Percentiles rank a stretch among this genome's conserved stretches.
These are phyloP conservation scores for Heterochromis multidens DNA, from an alignment of 2,113 vertebrate species.

Conservation along the genomic window DNA sequence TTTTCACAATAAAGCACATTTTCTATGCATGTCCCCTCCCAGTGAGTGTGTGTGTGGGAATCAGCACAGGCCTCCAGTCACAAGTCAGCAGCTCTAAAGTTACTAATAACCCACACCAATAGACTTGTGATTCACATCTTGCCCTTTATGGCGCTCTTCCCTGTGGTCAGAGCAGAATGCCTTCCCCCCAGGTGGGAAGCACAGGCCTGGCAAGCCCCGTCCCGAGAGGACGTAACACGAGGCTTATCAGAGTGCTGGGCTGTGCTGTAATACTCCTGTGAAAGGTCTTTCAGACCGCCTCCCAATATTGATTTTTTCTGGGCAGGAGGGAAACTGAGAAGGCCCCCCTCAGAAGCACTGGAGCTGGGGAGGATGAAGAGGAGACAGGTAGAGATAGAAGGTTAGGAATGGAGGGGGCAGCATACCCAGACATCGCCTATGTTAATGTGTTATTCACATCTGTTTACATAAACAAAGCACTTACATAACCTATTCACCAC, in stretches of 20 bases:
- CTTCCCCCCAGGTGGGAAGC: conserved; percentile 68
- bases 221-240: conserved; percentile 78
- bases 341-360: conserved; percentile 47
- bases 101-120: conserved; percentile 80
- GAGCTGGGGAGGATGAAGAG: conserved; percentile 8
- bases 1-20: conserved; percentile 33
- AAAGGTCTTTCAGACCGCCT: conserved; percentile 77
- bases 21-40: conserved; percentile 28
- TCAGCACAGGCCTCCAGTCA: conserved; percentile 77
- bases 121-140: conserved; percentile 70
- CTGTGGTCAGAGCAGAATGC: conserved; percentile 73
- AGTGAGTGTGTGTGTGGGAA: conserved; percentile 73
- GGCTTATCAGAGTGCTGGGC: conserved; percentile 74
- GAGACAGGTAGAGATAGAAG: conserved; percentile 41
- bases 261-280: conserved; percentile 85
- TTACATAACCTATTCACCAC: neutral
- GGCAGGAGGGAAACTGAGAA: conserved; percentile 70
- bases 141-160: conserved; percentile 75
- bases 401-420: neutral
- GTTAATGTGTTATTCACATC: neutral
- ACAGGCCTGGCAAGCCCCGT: conserved; percentile 67
- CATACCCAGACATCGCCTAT: neutral
- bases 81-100: conserved; percentile 79
- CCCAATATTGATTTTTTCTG: conserved; percentile 78
- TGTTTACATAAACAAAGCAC: neutral